A percentile compares a stretch with the other conserved stretches of the same genome.
Evolutionary conservation across 2,888 invertebrate species (phyloP).

Genomic region (Loripinus fragilis): DNA sequence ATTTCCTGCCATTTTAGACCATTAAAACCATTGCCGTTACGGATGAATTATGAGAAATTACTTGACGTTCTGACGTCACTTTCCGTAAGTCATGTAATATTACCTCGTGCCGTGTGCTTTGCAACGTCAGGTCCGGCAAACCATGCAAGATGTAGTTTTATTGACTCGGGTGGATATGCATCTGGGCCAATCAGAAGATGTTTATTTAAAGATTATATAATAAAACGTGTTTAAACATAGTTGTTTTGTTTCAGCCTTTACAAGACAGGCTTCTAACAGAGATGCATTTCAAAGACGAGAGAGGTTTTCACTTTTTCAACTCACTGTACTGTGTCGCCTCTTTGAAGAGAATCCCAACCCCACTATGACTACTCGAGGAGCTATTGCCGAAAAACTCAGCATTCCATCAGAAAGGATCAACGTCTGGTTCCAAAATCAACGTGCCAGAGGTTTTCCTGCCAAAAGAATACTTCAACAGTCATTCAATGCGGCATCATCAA

Average conservation of each 20-base stretch:
- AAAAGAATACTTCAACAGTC: slow-evolving; percentile 60
- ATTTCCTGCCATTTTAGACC: too few relatives aligned
- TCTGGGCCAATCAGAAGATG: too few relatives aligned
- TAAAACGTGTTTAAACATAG: too few relatives aligned
- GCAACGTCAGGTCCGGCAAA: too few relatives aligned
- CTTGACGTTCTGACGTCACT: too few relatives aligned
- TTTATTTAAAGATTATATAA: too few relatives aligned
- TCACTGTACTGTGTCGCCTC: slow-evolving; percentile 64
- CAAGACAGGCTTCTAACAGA: slow-evolving; percentile 17
- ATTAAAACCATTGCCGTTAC: too few relatives aligned
- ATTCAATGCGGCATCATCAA: not conserved
- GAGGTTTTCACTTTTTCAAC: slow-evolving; percentile 63
- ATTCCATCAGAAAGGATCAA: slow-evolving; percentile 67
- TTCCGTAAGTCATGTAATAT: too few relatives aligned
- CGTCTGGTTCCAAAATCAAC: slow-evolving; percentile 71
- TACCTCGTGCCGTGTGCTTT: too few relatives aligned
- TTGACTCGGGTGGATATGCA: too few relatives aligned
- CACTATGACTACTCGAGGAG: slow-evolving; percentile 56
- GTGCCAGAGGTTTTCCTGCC: slow-evolving; percentile 68
- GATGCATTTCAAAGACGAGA: slow-evolving; percentile 59
- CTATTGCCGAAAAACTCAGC: slow-evolving; percentile 61
- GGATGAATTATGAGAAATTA: too few relatives aligned
- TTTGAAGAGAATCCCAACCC: slow-evolving; percentile 68
- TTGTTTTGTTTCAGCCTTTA: not conserved
- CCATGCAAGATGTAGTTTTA: too few relatives aligned